Conservation (phyloP, 64 coral and sea anemone species). For the Dendronephthya gigantea region DNA sequence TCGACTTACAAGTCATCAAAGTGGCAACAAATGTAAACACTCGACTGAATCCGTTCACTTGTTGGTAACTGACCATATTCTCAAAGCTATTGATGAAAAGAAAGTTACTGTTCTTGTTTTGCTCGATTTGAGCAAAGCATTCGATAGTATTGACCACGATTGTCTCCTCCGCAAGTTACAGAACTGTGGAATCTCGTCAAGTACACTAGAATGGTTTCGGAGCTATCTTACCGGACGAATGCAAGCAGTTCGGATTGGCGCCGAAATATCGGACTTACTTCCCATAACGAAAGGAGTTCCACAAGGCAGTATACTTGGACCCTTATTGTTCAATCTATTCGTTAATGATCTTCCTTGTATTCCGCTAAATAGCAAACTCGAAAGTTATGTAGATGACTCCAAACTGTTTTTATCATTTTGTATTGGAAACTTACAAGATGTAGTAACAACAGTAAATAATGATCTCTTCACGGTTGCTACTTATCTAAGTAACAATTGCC, state of each 20-base stretch:
- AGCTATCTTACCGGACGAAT: background rate
- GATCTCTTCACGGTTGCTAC: slow-evolving; percentile 8
- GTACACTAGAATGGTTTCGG: background rate
- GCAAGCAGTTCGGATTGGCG: background rate
- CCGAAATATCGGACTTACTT: background rate
- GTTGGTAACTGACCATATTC: too few species aligned
- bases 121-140: background rate
- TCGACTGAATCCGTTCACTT: too few species aligned
- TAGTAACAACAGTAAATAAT: background rate
- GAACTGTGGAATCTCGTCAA: background rate
- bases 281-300: slow-evolving; percentile 18
- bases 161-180: background rate
- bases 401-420: slow-evolving; percentile 8
- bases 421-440: background rate
- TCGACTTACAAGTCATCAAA: too few species aligned
- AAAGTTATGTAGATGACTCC: slow-evolving; percentile 24
- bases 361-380: background rate
- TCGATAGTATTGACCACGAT: background rate
- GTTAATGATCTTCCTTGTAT: slow-evolving; percentile 15
- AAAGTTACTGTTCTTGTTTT: too few species aligned
- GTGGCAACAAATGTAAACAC: too few species aligned
- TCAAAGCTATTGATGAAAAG: too few species aligned
- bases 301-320: slow-evolving; percentile 33
- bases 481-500: slow-evolving; percentile 36
- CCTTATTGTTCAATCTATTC: slow-evolving; percentile 16